Conservation (phyloP, 2,888 invertebrate species). For the Cordilura impudica region DNA sequence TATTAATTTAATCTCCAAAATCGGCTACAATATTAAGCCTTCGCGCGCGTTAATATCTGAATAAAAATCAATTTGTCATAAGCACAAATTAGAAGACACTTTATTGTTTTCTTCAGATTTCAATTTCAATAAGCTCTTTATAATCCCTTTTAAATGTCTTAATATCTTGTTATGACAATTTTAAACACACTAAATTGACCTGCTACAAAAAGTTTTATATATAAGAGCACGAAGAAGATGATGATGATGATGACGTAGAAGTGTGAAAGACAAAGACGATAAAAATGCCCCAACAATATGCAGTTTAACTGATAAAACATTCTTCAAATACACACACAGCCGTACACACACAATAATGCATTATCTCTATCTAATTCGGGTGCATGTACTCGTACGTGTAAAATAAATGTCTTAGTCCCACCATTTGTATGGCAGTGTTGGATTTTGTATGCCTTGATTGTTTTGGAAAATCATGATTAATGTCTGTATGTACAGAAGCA, state of each 20-base stretch:
- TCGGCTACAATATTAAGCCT: conserved; percentile 40
- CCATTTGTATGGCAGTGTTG: conserved; percentile 28
- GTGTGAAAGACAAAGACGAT: not conserved
- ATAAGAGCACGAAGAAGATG: too few species aligned
- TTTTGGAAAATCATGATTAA: conserved; percentile 59
- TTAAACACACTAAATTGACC: conserved; percentile 58
- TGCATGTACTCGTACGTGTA: conserved; percentile 19
- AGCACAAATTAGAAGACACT: not conserved
- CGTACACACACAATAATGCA: conserved; percentile 1
- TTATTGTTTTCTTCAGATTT: conserved; percentile 45
- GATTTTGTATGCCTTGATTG: conserved; percentile 29
- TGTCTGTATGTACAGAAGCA: conserved; percentile 31
- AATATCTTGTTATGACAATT: conserved; percentile 63
- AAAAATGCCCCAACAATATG: conserved; percentile 41
- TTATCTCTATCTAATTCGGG: conserved; percentile 19
- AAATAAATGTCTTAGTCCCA: conserved; percentile 53
- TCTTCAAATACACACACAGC: not conserved
- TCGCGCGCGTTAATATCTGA: conserved; percentile 26
- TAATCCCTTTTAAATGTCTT: conserved; percentile 63
- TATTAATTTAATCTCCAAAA: conserved; percentile 44
- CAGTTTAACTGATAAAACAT: not conserved
- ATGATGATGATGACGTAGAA: conserved; percentile 24
- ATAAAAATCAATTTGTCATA: conserved; percentile 43
- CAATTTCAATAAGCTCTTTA: conserved; percentile 61
- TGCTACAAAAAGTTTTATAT: too few species aligned